Conservation (phyloP, 2,797 vertebrate genomes). For the Urosaurus nigricauda region DNA sequence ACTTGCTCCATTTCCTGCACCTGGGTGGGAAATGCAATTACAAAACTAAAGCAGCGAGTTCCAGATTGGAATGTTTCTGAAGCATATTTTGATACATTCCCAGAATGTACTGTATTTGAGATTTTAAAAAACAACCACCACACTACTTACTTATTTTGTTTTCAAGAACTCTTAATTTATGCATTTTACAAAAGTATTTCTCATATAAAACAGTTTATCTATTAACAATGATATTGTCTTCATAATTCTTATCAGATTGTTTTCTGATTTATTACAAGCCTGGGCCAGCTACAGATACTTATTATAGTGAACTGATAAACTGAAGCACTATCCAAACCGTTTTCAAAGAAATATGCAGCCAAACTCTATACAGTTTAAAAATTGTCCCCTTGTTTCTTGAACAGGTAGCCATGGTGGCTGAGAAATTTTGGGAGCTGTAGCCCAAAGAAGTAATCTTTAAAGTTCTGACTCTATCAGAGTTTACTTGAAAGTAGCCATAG, state of each 20-base stretch:
- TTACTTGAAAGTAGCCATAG: background rate
- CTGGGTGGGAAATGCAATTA: constrained; percentile 31
- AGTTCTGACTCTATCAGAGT: too few relatives aligned
- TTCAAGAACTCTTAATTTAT: background rate
- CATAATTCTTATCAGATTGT: background rate
- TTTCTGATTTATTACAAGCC: constrained; percentile 2
- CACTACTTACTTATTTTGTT: background rate
- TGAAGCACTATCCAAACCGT: background rate
- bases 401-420: background rate
- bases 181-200: constrained; percentile 8
- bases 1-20: constrained; percentile 49
- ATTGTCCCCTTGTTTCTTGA: too few relatives aligned
- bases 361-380: background rate
- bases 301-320: background rate
- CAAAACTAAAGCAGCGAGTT: constrained; percentile 51
- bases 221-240: background rate
- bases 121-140: constrained; percentile 7
- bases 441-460: too few relatives aligned
- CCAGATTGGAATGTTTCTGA: constrained; percentile 54
- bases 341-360: background rate
- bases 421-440: too few relatives aligned
- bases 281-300: background rate
- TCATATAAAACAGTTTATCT: background rate
- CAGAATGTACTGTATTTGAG: constrained; percentile 34
- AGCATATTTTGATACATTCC: constrained; percentile 45